phyloP scores from a whole-genome alignment of 1,140 invertebrate genomes.

The Scaptomyza pallida region DNA sequence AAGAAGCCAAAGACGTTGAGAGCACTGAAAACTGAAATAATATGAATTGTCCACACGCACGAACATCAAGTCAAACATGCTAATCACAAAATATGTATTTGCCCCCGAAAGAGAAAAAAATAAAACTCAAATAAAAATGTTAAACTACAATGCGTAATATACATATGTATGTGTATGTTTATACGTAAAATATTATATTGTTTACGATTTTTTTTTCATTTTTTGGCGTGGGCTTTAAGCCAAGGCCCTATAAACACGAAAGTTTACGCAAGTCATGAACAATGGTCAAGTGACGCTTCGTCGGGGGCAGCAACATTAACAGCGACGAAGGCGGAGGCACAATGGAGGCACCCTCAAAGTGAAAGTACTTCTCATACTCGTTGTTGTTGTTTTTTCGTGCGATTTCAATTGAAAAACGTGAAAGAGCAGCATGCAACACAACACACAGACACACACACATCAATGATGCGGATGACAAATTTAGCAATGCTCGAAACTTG shows the following conservation, averaged over 20 bases:
- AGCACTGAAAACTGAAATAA: not conserved
- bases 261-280: conserved; percentile 67
- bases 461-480: conserved; percentile 39
- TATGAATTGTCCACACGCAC: conserved; percentile 45
- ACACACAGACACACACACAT: conserved; percentile 17
- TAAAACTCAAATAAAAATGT: not conserved
- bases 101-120: conserved; percentile 7
- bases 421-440: conserved; percentile 41
- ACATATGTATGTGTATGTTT: conserved; percentile 14
- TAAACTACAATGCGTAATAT: conserved; percentile 25
- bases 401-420: conserved; percentile 56
- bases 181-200: conserved; percentile 27
- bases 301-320: no score
- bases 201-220: conserved; percentile 12
- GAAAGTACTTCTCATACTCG: conserved; percentile 58
- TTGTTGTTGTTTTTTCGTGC: conserved; percentile 43
- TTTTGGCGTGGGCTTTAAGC: conserved; percentile 33
- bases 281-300: conserved; percentile 31
- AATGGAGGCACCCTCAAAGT: conserved; percentile 49
- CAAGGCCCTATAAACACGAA: conserved; percentile 45
- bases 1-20: not conserved
- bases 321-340: no score
- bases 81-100: conserved; percentile 30
- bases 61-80: conserved; percentile 27
- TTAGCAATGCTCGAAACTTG: conserved; percentile 46